These are phyloP conservation scores for Xanthia togata DNA, from an alignment of 2,888 invertebrate species.

Conservation along the genomic window DNA sequence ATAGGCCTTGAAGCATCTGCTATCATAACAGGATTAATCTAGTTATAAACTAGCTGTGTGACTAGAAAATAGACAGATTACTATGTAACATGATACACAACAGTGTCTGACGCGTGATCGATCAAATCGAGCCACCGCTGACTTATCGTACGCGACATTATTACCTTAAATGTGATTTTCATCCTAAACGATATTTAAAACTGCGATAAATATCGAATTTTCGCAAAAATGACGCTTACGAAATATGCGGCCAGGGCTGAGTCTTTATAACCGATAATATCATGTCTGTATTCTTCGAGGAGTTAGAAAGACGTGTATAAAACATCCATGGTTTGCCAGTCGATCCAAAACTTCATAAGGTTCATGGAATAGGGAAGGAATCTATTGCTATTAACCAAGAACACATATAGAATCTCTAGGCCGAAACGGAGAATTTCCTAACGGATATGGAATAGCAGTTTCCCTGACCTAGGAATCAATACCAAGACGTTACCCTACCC, in stretches of 20 bases:
- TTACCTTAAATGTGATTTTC: too few relatives aligned
- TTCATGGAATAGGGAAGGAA: neutral
- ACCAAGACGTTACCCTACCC: neutral
- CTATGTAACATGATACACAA: constrained; percentile 9
- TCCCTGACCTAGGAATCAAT: neutral
- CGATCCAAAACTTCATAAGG: too few relatives aligned
- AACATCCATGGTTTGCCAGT: too few relatives aligned
- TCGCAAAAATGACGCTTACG: too few relatives aligned
- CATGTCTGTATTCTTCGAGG: neutral
- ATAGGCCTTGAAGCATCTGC: constrained; percentile 17
- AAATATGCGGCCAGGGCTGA: neutral
- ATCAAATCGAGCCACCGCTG: neutral
- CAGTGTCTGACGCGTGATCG: constrained; percentile 24
- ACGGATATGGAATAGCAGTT: neutral
- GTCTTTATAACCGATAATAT: neutral
- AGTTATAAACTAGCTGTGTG: constrained; percentile 24
- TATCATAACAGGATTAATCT: constrained; percentile 38
- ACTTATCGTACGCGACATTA: neutral
- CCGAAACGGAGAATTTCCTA: neutral
- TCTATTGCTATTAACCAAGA: neutral
- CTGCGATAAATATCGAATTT: too few relatives aligned
- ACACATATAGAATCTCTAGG: neutral
- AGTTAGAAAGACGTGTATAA: too few relatives aligned
- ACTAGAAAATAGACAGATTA: constrained; percentile 3
- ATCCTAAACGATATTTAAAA: too few relatives aligned